Evolutionary conservation across 2,888 invertebrate species (phyloP).

Genomic region (Drosophila barbarae): DNA sequence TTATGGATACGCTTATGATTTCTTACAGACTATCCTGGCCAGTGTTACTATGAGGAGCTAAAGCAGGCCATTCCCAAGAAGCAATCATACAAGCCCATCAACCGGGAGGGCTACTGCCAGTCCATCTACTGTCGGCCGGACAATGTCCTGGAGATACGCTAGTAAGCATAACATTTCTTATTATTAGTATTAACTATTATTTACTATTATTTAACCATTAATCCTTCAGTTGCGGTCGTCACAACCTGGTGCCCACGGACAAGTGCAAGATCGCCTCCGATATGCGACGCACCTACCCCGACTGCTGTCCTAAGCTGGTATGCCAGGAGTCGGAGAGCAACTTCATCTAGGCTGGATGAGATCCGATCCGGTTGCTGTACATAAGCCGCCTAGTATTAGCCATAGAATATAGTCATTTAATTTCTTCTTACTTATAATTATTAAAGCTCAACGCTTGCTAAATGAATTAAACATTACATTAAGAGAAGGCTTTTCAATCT

Average conservation of each 20-base stretch:
- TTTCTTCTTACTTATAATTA: background rate
- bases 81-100: conserved; percentile 74
- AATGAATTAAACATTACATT: background rate
- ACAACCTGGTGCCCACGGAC: conserved; percentile 66
- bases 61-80: conserved; percentile 72
- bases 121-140: conserved; percentile 72
- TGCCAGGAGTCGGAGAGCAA: conserved; percentile 69
- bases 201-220: background rate
- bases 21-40: conserved; percentile 69
- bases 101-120: conserved; percentile 70
- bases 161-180: conserved; percentile 52
- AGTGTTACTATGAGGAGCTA: conserved; percentile 75
- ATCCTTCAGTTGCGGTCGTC: conserved; percentile 70
- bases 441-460: background rate
- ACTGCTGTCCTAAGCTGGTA: conserved; percentile 70
- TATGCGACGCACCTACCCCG: conserved; percentile 68
- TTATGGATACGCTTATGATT: no score
- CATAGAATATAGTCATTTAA: background rate
- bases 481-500: background rate
- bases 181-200: no score
- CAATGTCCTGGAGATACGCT: conserved; percentile 68
- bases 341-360: conserved; percentile 56
- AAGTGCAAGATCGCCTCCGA: conserved; percentile 71
- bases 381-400: conserved; percentile 17
- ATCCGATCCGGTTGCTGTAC: background rate